A percentile compares a stretch with the other conserved stretches of the same genome.
phyloP scores from a whole-genome alignment of 2,888 invertebrate genomes.

The Hydrotaea cyrtoneurina region DNA sequence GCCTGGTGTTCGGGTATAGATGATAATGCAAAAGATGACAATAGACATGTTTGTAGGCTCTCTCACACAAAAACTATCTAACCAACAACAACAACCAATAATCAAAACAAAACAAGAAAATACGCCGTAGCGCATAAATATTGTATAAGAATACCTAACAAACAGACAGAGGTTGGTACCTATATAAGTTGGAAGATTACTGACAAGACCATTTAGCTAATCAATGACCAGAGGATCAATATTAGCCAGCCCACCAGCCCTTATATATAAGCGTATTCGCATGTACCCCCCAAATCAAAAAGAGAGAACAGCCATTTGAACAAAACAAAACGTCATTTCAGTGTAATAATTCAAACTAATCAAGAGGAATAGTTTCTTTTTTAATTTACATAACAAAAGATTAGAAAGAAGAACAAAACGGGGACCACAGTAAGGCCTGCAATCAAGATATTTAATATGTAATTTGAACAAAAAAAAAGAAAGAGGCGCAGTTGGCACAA shows the following conservation, averaged over 20 bases:
- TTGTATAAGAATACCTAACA: background rate
- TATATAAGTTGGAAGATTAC: no score
- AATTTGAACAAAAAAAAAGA: no score
- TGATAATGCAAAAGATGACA: background rate
- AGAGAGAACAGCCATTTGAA: background rate
- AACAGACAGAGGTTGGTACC: background rate
- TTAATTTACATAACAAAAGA: constrained; percentile 3
- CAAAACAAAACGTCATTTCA: background rate
- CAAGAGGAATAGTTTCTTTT: background rate
- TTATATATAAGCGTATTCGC: background rate
- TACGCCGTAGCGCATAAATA: background rate
- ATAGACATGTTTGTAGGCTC: constrained; percentile 15
- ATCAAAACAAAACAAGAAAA: constrained; percentile 33
- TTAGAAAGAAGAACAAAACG: background rate
- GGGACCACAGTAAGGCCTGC: background rate
- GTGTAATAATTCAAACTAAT: background rate
- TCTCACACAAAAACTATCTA: background rate
- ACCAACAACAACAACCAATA: constrained; percentile 11
- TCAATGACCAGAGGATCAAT: background rate
- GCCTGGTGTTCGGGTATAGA: background rate
- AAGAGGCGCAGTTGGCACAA: constrained; percentile 76
- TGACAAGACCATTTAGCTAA: background rate
- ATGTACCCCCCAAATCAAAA: background rate
- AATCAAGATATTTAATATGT: constrained; percentile 22
- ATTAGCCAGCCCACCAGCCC: background rate